These are phyloP conservation scores for Babyrousa celebensis DNA, from an alignment of 2,797 vertebrate genomes.

Conservation along the genomic window DNA sequence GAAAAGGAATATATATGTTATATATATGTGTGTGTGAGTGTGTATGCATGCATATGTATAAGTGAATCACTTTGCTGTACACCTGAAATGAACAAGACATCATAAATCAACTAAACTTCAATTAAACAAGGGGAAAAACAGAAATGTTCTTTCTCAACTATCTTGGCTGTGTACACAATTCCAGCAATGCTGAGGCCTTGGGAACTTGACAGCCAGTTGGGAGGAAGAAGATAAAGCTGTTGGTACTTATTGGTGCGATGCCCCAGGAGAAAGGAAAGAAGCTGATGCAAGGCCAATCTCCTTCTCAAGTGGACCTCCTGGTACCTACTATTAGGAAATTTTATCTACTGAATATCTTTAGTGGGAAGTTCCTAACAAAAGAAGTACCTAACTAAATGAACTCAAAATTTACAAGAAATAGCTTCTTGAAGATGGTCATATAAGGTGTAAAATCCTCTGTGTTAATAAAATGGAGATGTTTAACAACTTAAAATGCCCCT, in stretches of 20 bases:
- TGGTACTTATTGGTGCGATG: background rate
- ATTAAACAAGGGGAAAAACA: too few species aligned
- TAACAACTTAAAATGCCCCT: background rate
- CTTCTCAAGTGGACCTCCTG: background rate
- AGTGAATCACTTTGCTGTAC: too few species aligned
- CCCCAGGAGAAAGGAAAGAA: background rate
- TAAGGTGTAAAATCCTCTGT: background rate
- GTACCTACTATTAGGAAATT: background rate
- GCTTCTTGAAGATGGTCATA: background rate
- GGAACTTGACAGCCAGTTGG: background rate
- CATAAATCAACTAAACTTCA: too few species aligned
- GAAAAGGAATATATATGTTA: too few species aligned
- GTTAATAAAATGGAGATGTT: background rate
- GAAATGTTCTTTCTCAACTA: background rate
- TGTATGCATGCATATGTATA: too few species aligned
- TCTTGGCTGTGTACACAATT: background rate
- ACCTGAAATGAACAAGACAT: too few species aligned
- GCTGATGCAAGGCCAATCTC: background rate
- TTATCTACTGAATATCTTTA: background rate
- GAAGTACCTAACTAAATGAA: background rate
- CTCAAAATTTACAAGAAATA: background rate
- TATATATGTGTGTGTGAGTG: too few species aligned
- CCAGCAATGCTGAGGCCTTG: background rate
- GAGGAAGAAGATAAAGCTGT: background rate
- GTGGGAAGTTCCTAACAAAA: background rate